Base-by-base conservation (phyloP, 2,797 vertebrate genomes). In the Myotis planiceps region DNA sequence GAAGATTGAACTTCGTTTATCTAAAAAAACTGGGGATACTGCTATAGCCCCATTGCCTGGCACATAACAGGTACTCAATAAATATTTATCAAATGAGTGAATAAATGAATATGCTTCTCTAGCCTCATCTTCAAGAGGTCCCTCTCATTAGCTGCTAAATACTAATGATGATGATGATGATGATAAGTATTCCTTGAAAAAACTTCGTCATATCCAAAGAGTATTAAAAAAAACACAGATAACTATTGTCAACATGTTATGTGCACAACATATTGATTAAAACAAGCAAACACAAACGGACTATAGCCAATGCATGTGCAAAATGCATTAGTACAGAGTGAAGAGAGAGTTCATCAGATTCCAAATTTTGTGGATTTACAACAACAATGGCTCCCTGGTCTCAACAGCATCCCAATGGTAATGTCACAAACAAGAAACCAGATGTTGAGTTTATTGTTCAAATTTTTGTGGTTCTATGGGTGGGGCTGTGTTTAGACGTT, bases 381-480 rank as follows among this genome's bases (percentile, higher is more conserved):
- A 7, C 63, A 78, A 13, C 18, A 42, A 37, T 69, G 13, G 51
- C 37, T 92, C 93, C 71, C 79, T 49, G 60, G 66, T 71, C 87
- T 95, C 63, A 32, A 15, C 42, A 51, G n/a, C 55, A n/a, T 92
- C 96, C 83, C 93, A 21, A 2, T 55, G 88, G 93, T 94, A 53
- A 79, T 32, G 55, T 96, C 90, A 66, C 58, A 79, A 81, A 74
- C 55, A 60, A 94, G 92, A 96, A 97, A 92, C 78, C 97, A 97
- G 97, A 97, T 97, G 97, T 94, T 78, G 72, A 23, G 47, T 94
- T 96, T 82, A 94, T 90, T 93, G 92, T 79, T 65, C 15, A 74
- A 47, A 93, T 49, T 75, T 60, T 47, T 65, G 81, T 51, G 45
- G 78, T 71, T 81, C 76, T 71, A 66, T 60, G 74, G 90, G 78